Conservation (phyloP, 1,140 invertebrate genomes). For the Campoletis sonorensis region DNA sequence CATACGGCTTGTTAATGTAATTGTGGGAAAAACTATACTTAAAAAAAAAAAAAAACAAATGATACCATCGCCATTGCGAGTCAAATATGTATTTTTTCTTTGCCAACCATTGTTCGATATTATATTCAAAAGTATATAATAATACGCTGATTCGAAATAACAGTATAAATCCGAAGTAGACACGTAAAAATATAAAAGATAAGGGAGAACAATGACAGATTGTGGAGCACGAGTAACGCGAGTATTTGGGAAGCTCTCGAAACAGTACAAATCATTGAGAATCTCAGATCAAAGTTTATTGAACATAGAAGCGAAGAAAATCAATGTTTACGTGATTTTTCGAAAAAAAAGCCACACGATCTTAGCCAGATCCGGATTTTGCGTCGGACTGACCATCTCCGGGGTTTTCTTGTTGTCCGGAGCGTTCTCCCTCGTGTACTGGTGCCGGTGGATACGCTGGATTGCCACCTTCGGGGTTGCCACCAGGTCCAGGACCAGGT, state of each 20-base stretch:
- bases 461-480: constrained; percentile 62
- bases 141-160: constrained; percentile 1
- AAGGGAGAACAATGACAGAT: background rate
- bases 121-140: constrained; percentile 20
- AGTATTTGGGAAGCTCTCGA: background rate
- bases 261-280: constrained; percentile 9
- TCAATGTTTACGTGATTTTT: background rate
- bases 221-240: background rate
- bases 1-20: constrained; percentile 37
- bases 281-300: background rate
- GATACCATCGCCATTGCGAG: constrained; percentile 2
- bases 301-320: background rate
- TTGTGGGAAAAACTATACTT: constrained; percentile 1
- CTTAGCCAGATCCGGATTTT: constrained; percentile 67
- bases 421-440: constrained; percentile 68
- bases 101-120: background rate
- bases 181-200: background rate
- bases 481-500: constrained; percentile 48
- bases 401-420: constrained; percentile 64
- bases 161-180: constrained; percentile 3
- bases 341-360: constrained; percentile 47
- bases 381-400: constrained; percentile 65
- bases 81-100: constrained; percentile 29
- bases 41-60: constrained; percentile 10
- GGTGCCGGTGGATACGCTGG: constrained; percentile 65